phyloP scores from a whole-genome alignment of 2,797 vertebrate genomes.

The Megaceryle alcyon region DNA sequence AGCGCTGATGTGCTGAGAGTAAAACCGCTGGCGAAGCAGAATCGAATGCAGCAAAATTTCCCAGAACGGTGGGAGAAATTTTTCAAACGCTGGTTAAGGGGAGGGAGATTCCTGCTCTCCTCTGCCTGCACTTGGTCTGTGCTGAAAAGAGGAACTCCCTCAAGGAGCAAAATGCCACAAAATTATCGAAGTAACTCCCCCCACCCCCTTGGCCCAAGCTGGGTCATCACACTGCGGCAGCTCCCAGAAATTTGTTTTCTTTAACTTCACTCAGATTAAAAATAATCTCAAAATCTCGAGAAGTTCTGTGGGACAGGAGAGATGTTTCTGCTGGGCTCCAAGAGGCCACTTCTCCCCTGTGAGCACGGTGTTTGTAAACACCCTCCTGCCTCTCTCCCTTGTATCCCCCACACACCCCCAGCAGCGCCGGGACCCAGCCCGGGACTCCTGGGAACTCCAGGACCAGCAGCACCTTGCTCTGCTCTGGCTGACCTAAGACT shows the following conservation, averaged over 20 bases:
- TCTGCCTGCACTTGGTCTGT: background rate
- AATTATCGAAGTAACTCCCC: background rate
- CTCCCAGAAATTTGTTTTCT: background rate
- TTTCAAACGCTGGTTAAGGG: rapidly evolving
- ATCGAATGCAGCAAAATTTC: background rate
- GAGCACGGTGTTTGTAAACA: background rate
- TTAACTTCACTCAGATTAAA: background rate
- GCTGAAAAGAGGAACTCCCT: background rate
- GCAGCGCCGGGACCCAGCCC: background rate
- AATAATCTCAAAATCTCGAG: background rate
- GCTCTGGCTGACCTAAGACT: background rate
- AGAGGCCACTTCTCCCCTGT: background rate
- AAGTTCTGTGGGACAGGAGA: background rate
- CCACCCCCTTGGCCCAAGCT: background rate
- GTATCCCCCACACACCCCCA: background rate
- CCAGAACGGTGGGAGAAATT: background rate
- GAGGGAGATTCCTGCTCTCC: background rate
- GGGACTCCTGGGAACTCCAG: background rate
- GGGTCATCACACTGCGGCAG: background rate
- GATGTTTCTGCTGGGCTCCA: background rate
- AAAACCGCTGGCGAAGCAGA: background rate
- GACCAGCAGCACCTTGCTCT: background rate
- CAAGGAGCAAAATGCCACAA: background rate
- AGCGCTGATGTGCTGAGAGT: background rate
- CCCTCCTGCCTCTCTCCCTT: background rate